These are phyloP conservation scores for Crossocerus cetratus DNA, from an alignment of 2,888 invertebrate species.

Conservation along the genomic window DNA sequence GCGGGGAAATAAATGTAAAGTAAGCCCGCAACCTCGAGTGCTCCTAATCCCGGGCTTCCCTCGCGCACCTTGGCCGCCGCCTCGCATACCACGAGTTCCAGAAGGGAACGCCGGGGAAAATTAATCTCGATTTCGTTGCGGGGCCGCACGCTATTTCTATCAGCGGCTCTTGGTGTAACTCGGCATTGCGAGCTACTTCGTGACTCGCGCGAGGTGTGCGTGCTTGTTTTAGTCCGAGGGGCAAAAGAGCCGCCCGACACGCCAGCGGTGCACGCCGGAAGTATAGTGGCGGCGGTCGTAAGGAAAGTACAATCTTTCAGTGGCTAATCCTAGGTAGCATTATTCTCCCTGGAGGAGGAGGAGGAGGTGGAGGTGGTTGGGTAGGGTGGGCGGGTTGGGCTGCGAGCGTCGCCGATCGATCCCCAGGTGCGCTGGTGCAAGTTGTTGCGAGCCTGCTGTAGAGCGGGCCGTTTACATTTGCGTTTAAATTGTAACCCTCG, in stretches of 20 bases:
- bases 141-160: background rate
- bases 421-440: conserved; percentile 16
- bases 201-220: background rate
- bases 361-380: background rate
- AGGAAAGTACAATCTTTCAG: conserved; percentile 15
- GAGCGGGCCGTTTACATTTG: conserved; percentile 38
- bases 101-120: background rate
- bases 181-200: too few relatives aligned
- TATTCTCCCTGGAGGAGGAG: conserved; percentile 17
- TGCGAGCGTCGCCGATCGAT: conserved; percentile 30
- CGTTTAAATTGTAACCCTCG: conserved; percentile 32
- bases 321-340: conserved; percentile 25
- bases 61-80: background rate
- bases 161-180: background rate
- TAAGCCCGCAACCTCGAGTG: background rate
- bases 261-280: background rate
- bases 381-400: too few relatives aligned
- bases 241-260: background rate
- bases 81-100: background rate
- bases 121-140: background rate
- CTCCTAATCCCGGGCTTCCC: background rate
- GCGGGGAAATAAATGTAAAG: background rate
- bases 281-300: background rate
- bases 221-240: background rate
- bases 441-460: conserved; percentile 31